Evolutionary conservation across 2,113 vertebrate species (phyloP).

Genomic region (Ammodytes dubius): DNA sequence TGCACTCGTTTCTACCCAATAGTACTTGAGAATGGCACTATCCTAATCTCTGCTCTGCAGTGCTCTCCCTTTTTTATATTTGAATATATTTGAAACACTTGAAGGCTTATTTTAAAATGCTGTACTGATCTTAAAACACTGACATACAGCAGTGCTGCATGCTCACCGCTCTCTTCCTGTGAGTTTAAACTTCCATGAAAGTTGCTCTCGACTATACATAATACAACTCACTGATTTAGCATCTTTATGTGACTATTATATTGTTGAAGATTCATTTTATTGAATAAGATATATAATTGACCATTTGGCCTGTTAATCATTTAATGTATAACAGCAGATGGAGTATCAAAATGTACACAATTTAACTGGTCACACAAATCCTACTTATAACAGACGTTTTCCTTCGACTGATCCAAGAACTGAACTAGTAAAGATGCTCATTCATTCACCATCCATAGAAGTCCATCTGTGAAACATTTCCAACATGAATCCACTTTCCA

Average conservation of each 20-base stretch:
- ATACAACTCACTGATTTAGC: constrained; percentile 2
- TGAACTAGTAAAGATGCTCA: constrained; percentile 32
- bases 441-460: constrained; percentile 31
- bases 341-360: constrained; percentile 8
- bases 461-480: constrained; percentile 70
- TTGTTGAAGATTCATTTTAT: background rate
- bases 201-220: background rate
- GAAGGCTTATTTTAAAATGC: constrained; percentile 1
- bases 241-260: background rate
- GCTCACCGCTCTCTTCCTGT: constrained; percentile 1
- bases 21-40: background rate
- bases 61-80: background rate
- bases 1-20: background rate
- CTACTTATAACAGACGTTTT: constrained; percentile 26
- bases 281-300: background rate
- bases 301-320: background rate
- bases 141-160: background rate
- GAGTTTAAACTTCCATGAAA: background rate
- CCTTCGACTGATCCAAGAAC: constrained; percentile 14
- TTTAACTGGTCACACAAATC: constrained; percentile 13
- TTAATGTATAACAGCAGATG: background rate
- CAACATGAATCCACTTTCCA: constrained; percentile 58
- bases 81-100: constrained; percentile 17
- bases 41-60: background rate
- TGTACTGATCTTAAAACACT: constrained; percentile 16